These are phyloP conservation scores for Manis pentadactyla DNA, from an alignment of 2,797 vertebrate genomes.

Conservation along the genomic window DNA sequence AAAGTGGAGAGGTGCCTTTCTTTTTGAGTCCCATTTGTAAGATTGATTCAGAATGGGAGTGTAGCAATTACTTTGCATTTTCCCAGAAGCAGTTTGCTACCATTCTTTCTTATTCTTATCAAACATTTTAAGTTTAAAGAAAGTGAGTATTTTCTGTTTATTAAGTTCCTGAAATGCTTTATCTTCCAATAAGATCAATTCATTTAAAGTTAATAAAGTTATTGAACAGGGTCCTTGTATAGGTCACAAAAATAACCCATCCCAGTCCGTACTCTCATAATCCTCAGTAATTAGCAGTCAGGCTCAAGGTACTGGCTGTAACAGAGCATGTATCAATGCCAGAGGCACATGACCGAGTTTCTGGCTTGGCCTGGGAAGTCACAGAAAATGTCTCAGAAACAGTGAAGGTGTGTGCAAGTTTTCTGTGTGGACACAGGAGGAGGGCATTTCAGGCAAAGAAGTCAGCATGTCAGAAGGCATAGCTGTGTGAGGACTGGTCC, in stretches of 20 bases:
- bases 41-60: background rate
- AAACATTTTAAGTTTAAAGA: background rate
- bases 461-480: background rate
- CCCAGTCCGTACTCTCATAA: rapidly evolving
- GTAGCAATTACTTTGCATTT: background rate
- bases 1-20: background rate
- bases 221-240: background rate
- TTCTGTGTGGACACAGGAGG: background rate
- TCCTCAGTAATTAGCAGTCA: background rate
- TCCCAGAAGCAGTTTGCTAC: background rate
- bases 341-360: background rate
- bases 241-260: background rate
- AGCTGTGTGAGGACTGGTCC: background rate
- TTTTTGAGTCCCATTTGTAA: too few species aligned
- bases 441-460: background rate
- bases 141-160: background rate
- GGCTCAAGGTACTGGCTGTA: background rate
- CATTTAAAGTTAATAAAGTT: background rate
- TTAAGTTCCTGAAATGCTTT: background rate
- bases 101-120: background rate
- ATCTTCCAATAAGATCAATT: background rate
- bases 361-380: background rate
- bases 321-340: background rate
- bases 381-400: background rate
- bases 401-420: background rate